Evolutionary conservation across 1,140 invertebrate genomes (phyloP).

Genomic region (Cataglyphis hispanica): DNA sequence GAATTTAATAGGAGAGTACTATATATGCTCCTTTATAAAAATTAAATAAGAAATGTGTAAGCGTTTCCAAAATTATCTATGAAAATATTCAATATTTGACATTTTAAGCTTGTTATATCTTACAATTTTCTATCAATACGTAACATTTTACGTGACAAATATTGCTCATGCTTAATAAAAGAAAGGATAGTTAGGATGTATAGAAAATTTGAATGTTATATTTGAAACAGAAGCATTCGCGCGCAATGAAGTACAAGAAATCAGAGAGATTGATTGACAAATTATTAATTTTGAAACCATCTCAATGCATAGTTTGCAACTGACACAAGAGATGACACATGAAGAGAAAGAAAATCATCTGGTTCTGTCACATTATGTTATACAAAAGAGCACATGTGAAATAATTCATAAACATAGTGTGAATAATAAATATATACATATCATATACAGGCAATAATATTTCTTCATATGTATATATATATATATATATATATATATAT

Average conservation of each 20-base stretch:
- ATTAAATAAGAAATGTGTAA: constrained; percentile 67
- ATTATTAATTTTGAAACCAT: constrained; percentile 10
- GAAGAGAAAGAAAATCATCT: not conserved
- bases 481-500: too few relatives aligned
- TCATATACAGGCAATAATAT: constrained; percentile 23
- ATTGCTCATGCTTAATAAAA: constrained; percentile 53
- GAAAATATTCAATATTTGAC: constrained; percentile 23
- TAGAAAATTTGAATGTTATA: not conserved
- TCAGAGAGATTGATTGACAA: not conserved
- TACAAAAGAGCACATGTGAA: constrained; percentile 23
- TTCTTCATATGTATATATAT: too few relatives aligned
- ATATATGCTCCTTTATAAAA: constrained; percentile 63
- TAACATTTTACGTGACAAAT: constrained; percentile 11
- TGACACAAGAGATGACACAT: not conserved
- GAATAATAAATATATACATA: constrained; percentile 39
- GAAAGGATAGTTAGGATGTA: not conserved
- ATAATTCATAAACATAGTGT: constrained; percentile 11
- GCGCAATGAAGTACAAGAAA: not conserved
- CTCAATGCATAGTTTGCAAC: not conserved
- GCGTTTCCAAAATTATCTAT: constrained; percentile 62
- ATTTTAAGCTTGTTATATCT: constrained; percentile 33
- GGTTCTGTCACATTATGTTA: constrained; percentile 5
- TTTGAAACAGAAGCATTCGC: not conserved
- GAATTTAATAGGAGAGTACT: constrained; percentile 44
- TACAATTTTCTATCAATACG: constrained; percentile 11